These are phyloP conservation scores for Chorisops tibialis DNA, from an alignment of 2,888 invertebrate genomes.

Conservation along the genomic window DNA sequence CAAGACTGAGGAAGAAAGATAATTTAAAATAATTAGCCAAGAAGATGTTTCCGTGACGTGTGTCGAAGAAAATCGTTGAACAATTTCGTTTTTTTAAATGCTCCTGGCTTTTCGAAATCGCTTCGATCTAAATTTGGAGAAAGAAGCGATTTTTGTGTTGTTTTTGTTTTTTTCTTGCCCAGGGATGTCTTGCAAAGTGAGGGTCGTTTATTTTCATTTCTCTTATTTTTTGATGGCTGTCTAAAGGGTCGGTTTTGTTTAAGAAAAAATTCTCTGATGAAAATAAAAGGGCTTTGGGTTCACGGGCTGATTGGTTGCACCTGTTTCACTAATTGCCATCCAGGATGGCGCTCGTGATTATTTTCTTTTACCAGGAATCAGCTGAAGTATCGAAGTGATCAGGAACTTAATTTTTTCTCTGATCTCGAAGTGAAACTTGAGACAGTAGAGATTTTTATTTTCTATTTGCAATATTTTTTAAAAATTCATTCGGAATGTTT, in stretches of 20 bases:
- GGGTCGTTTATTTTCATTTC: slow-evolving; percentile 10
- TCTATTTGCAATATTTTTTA: no score
- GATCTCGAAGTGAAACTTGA: no score
- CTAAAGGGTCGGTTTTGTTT: slow-evolving; percentile 10
- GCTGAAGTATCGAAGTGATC: no score
- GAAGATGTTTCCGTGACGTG: slow-evolving; percentile 31
- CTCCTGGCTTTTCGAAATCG: neutral
- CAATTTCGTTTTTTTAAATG: neutral
- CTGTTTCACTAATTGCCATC: slow-evolving; percentile 31
- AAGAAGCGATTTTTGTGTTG: neutral
- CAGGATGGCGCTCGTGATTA: slow-evolving; percentile 19
- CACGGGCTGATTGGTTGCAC: slow-evolving; percentile 30
- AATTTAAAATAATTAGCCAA: slow-evolving; percentile 34
- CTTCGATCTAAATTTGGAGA: slow-evolving; percentile 8
- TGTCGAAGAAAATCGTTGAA: slow-evolving; percentile 9
- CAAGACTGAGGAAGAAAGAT: slow-evolving; percentile 10
- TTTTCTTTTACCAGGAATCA: slow-evolving; percentile 9
- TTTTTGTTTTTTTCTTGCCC: neutral
- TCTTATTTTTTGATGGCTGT: slow-evolving; percentile 4
- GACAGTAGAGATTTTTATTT: no score
- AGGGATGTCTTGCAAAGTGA: slow-evolving; percentile 8
- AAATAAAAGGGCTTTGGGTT: neutral
- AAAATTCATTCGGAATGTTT: no score
- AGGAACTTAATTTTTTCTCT: no score
- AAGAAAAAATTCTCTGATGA: neutral